Conservation (phyloP, 2,888 invertebrate species). For the Pachymerium ferrugineum region DNA sequence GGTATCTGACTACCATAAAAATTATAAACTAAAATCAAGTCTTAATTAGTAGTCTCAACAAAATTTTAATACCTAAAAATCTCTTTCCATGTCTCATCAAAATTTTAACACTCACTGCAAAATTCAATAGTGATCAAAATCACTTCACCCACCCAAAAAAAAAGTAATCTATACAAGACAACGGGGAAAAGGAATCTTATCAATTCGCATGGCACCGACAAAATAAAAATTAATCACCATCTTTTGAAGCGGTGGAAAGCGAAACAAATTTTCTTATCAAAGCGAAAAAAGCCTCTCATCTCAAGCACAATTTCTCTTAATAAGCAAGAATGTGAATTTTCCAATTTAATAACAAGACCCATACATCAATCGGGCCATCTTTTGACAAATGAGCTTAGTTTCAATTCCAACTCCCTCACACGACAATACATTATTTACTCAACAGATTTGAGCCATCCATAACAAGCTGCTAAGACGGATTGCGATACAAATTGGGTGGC, state of each 20-base stretch:
- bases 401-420: slow-evolving; percentile 6
- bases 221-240: neutral
- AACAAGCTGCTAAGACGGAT: neutral
- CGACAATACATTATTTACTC: slow-evolving; percentile 7
- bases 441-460: neutral
- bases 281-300: neutral
- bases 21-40: no score
- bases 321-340: neutral
- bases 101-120: no score
- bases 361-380: neutral
- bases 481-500: neutral
- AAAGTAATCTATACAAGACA: no score
- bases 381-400: neutral
- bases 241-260: neutral
- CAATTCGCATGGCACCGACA: no score
- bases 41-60: no score
- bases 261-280: neutral
- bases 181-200: no score
- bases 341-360: neutral
- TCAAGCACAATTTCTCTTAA: neutral
- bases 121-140: no score
- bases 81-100: no score
- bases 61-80: no score
- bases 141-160: no score
- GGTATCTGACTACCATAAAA: no score